Conservation (phyloP, 1,140 invertebrate species). For the Drosophila asahinai region DNA sequence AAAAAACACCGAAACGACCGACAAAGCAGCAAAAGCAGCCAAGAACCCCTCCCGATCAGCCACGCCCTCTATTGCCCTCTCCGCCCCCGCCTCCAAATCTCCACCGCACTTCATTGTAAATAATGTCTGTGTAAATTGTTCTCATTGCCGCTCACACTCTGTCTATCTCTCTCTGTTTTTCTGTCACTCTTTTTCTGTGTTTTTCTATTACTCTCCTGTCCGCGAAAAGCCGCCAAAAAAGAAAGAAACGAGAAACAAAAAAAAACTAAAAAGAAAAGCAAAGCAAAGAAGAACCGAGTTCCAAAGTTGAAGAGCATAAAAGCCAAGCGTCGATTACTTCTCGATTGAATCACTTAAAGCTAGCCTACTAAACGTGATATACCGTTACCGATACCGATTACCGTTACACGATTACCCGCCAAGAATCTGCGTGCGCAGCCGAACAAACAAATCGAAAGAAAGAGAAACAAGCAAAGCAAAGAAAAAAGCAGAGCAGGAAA, state of each 20-base stretch:
- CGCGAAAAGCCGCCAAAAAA: conserved; percentile 29
- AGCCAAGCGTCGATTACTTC: conserved; percentile 75
- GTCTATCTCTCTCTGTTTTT: conserved; percentile 41
- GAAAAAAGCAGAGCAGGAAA: conserved; percentile 44
- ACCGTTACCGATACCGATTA: conserved; percentile 43
- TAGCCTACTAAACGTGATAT: conserved; percentile 50
- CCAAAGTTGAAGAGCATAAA: conserved; percentile 71
- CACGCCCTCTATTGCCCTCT: conserved; percentile 17
- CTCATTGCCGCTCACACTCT: conserved; percentile 35
- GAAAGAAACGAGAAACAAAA: conserved; percentile 1
- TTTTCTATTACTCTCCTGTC: conserved; percentile 23
- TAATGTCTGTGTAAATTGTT: conserved; percentile 56
- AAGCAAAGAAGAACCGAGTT: conserved; percentile 36
- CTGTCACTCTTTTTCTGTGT: conserved; percentile 29
- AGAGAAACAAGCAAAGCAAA: conserved; percentile 41
- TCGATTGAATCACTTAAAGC: conserved; percentile 49
- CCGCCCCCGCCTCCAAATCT: conserved; percentile 21
- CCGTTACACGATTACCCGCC: conserved; percentile 44
- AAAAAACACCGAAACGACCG: conserved; percentile 23
- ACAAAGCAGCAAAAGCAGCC: conserved; percentile 61
- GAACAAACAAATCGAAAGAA: conserved; percentile 52
- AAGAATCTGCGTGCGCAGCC: conserved; percentile 42
- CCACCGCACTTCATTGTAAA: conserved; percentile 73
- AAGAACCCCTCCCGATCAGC: conserved; percentile 41
- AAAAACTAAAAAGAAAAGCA: conserved; percentile 14